These are phyloP conservation scores for Cosmia trapezina DNA, from an alignment of 2,888 invertebrate species.

Conservation along the genomic window DNA sequence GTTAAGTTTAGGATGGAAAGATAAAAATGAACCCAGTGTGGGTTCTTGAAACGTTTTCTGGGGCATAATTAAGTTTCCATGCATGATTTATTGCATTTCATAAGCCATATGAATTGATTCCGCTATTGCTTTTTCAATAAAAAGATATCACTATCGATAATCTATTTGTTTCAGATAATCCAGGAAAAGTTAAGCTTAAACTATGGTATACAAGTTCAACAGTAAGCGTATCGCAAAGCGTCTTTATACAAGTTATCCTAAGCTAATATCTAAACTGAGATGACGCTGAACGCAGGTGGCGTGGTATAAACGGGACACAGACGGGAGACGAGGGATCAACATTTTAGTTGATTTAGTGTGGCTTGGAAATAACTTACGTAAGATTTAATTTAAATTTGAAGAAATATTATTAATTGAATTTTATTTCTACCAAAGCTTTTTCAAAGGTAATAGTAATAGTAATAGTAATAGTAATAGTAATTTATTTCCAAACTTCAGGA, in stretches of 20 bases:
- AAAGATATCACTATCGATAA: neutral
- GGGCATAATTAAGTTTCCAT: too few relatives aligned
- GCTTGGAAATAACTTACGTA: neutral
- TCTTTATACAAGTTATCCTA: constrained; percentile 68
- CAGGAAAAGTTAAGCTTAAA: constrained; percentile 35
- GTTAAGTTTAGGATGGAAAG: too few relatives aligned
- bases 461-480: too few relatives aligned
- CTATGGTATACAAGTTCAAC: constrained; percentile 42
- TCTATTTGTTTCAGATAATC: constrained; percentile 25
- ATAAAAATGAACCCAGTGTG: too few relatives aligned
- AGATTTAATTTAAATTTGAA: neutral
- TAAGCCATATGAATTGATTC: neutral
- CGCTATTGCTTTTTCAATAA: too few relatives aligned
- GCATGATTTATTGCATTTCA: neutral
- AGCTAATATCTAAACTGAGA: constrained; percentile 66
- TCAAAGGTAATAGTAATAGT: neutral
- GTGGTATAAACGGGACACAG: constrained; percentile 6
- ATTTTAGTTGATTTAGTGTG: neutral
- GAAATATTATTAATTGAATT: neutral
- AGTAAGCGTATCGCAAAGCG: constrained; percentile 63
- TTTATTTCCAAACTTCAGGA: too few relatives aligned
- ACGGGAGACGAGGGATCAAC: neutral
- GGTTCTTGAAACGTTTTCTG: neutral
- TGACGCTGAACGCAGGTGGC: constrained; percentile 45
- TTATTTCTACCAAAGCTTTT: neutral